Evolutionary conservation across 2,113 vertebrate species (phyloP).

Genomic region (Pollachius pollachius): DNA sequence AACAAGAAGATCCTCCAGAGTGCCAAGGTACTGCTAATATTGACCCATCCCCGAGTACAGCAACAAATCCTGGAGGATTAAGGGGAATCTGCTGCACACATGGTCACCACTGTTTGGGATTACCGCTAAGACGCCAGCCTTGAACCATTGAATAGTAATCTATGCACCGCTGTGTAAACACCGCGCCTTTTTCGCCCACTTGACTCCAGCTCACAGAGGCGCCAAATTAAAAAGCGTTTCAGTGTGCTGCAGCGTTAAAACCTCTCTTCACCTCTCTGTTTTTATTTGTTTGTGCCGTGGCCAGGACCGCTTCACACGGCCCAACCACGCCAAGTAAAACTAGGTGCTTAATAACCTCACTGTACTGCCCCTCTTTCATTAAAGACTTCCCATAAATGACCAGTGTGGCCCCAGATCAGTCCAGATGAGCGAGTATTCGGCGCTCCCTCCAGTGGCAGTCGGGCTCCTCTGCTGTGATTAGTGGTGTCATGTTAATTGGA

Average conservation of each 20-base stretch:
- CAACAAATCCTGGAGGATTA: too few relatives aligned
- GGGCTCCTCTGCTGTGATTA: constrained; percentile 53
- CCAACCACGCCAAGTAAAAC: constrained; percentile 43
- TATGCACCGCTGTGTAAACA: too few relatives aligned
- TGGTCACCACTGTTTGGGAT: too few relatives aligned
- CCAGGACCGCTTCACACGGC: constrained; percentile 39
- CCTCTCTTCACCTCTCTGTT: constrained; percentile 29
- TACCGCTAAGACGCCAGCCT: too few relatives aligned
- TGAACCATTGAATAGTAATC: too few relatives aligned
- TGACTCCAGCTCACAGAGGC: constrained; percentile 22
- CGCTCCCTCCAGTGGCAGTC: constrained; percentile 45
- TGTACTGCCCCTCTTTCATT: constrained; percentile 33
- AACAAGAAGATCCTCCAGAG: constrained; percentile 90
- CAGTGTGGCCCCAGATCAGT: constrained; percentile 7
- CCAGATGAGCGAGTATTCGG: constrained; percentile 39
- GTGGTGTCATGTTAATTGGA: constrained; percentile 66
- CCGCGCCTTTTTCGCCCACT: constrained; percentile 15
- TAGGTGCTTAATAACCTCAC: constrained; percentile 43
- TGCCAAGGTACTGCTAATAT: constrained; percentile 71
- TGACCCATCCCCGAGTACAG: too few relatives aligned
- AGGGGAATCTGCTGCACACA: too few relatives aligned
- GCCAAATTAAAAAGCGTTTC: constrained; percentile 5
- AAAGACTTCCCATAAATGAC: not conserved
- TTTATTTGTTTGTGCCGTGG: constrained; percentile 31
- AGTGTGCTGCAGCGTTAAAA: constrained; percentile 22